phyloP scores from a whole-genome alignment of 1,140 invertebrate genomes.

The Drosophila miranda region DNA sequence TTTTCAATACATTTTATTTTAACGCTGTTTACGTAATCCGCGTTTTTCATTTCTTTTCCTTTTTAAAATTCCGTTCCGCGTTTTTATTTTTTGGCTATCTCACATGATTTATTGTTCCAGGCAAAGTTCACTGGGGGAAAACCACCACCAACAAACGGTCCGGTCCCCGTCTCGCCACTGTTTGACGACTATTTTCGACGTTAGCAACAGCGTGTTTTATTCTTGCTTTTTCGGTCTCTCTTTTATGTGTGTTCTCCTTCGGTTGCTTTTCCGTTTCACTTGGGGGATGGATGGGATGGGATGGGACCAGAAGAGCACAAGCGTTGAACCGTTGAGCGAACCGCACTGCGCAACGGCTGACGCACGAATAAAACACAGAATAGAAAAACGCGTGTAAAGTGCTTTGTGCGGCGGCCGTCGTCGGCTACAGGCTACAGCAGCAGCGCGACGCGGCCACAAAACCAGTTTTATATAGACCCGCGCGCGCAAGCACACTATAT shows the following conservation, averaged over 20 bases:
- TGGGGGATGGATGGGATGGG: constrained; percentile 24
- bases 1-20: constrained; percentile 17
- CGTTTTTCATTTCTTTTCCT: constrained; percentile 27
- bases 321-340: constrained; percentile 63
- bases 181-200: constrained; percentile 70
- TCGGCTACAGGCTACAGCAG: constrained; percentile 35
- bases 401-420: constrained; percentile 26
- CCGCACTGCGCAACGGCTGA: constrained; percentile 63
- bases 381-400: constrained; percentile 65
- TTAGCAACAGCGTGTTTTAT: constrained; percentile 67
- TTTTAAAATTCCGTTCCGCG: constrained; percentile 21
- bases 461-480: constrained; percentile 59
- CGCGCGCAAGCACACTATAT: constrained; percentile 64
- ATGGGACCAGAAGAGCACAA: constrained; percentile 36
- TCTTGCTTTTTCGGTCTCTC: constrained; percentile 23
- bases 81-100: constrained; percentile 34
- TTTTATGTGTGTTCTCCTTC: constrained; percentile 54
- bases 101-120: constrained; percentile 54
- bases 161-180: constrained; percentile 53
- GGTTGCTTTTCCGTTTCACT: constrained; percentile 41
- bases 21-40: constrained; percentile 68
- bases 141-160: constrained; percentile 46
- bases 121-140: constrained; percentile 68
- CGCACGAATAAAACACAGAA: constrained; percentile 66
- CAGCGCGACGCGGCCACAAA: constrained; percentile 54